Conservation (phyloP, 1,140 invertebrate genomes). For the Rhagoletis pomonella region DNA sequence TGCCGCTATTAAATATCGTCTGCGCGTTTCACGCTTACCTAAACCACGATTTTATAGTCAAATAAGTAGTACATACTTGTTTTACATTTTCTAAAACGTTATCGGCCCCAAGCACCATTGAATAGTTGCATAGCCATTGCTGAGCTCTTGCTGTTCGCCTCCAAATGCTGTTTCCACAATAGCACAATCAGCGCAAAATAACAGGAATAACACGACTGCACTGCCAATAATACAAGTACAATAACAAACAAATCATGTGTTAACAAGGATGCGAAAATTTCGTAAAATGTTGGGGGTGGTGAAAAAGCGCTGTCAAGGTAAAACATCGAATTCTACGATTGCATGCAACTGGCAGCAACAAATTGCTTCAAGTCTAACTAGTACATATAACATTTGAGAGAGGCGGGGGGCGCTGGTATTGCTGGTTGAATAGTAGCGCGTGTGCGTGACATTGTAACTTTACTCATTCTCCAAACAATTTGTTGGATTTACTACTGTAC, state of each 20-base stretch:
- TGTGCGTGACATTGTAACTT: background rate
- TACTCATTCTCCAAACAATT: background rate
- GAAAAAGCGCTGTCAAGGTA: background rate
- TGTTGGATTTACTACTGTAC: too few relatives aligned
- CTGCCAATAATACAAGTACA: background rate
- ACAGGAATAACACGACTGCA: background rate
- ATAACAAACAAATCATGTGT: background rate
- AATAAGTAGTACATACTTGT: background rate
- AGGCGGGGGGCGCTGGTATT: background rate
- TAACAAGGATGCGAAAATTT: background rate
- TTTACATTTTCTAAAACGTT: background rate
- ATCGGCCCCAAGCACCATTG: background rate
- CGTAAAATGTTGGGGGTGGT: background rate
- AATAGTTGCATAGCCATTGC: background rate
- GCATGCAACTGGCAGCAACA: constrained; percentile 37
- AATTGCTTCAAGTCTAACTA: background rate
- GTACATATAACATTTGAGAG: background rate
- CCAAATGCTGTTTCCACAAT: background rate
- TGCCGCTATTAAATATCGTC: background rate
- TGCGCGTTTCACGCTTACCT: background rate
- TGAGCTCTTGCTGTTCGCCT: background rate
- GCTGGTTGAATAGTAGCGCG: background rate
- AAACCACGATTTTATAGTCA: constrained; percentile 3
- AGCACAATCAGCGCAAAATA: background rate
- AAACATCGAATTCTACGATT: background rate